These are phyloP conservation scores for Mola mola DNA, from an alignment of 2,113 vertebrate species.

Conservation along the genomic window DNA sequence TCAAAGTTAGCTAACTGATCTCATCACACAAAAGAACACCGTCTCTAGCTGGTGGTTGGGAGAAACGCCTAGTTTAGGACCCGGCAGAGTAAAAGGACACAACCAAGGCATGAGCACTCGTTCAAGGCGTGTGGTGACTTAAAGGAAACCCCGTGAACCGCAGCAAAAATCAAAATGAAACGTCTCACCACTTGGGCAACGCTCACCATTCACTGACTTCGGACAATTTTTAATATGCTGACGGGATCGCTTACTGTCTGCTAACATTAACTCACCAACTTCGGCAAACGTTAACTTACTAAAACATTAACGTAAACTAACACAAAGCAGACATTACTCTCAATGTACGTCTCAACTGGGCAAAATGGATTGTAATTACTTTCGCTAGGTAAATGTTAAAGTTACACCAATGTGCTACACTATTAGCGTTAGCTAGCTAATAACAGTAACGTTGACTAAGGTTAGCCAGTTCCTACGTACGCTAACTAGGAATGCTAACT, in stretches of 20 bases:
- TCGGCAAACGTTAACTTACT: not conserved
- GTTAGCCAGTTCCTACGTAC: conserved; percentile 37
- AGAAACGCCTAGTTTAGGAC: conserved; percentile 49
- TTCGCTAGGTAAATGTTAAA: not conserved
- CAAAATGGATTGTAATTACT: too few species aligned
- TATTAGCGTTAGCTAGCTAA: not conserved
- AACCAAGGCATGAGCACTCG: conserved; percentile 21
- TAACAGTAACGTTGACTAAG: conserved; percentile 16
- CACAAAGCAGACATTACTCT: not conserved
- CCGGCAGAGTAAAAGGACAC: conserved; percentile 42
- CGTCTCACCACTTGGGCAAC: not conserved
- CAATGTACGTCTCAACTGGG: not conserved
- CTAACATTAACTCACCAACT: conserved; percentile 1
- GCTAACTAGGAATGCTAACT: conserved; percentile 57
- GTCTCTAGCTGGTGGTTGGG: conserved; percentile 7
- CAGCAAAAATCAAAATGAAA: not conserved
- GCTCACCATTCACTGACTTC: not conserved
- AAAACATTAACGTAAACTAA: not conserved
- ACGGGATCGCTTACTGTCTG: not conserved
- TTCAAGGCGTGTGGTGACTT: not conserved
- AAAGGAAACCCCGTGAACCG: not conserved
- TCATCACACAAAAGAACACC: conserved; percentile 19
- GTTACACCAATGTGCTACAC: not conserved
- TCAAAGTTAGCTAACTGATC: conserved; percentile 13
- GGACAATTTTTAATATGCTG: not conserved